Evolutionary conservation across 2,797 vertebrate species (phyloP).

Genomic region (Telmatherina bonti): DNA sequence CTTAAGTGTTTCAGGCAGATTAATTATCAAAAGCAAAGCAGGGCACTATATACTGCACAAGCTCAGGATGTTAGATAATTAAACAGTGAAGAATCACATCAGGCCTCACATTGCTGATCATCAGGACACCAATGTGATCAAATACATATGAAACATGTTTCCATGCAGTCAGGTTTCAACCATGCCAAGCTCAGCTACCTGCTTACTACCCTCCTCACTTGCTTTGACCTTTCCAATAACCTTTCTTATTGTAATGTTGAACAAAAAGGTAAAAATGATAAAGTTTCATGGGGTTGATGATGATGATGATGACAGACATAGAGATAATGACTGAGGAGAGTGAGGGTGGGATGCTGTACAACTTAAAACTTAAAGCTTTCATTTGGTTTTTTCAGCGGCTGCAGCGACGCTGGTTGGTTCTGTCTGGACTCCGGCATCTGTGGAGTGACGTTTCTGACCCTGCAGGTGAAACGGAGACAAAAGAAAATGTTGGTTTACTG

Average conservation of each 20-base stretch:
- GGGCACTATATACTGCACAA: conserved; percentile 31
- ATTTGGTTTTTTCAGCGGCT: conserved; percentile 92
- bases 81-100: conserved; percentile 49
- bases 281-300: conserved; percentile 5
- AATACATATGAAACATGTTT: conserved; percentile 46
- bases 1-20: conserved; percentile 27
- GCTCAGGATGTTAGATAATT: conserved; percentile 48
- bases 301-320: conserved; percentile 19
- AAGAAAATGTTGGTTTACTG: neutral
- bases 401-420: conserved; percentile 85
- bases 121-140: conserved; percentile 51
- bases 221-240: conserved; percentile 37
- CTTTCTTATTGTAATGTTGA: conserved; percentile 39
- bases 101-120: conserved; percentile 37
- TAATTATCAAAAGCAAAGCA: conserved; percentile 51
- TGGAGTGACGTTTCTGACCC: conserved; percentile 90
- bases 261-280: conserved; percentile 41
- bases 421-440: conserved; percentile 92
- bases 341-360: conserved; percentile 46
- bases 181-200: conserved; percentile 25
- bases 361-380: conserved; percentile 67
- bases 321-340: conserved; percentile 22
- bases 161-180: conserved; percentile 3
- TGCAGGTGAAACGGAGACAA: conserved; percentile 60
- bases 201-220: conserved; percentile 44